Evolutionary conservation across 2,797 vertebrate genomes (phyloP), one percentile per base, ranked within the genome.

Genomic region (Anguilla megastoma): DNA sequence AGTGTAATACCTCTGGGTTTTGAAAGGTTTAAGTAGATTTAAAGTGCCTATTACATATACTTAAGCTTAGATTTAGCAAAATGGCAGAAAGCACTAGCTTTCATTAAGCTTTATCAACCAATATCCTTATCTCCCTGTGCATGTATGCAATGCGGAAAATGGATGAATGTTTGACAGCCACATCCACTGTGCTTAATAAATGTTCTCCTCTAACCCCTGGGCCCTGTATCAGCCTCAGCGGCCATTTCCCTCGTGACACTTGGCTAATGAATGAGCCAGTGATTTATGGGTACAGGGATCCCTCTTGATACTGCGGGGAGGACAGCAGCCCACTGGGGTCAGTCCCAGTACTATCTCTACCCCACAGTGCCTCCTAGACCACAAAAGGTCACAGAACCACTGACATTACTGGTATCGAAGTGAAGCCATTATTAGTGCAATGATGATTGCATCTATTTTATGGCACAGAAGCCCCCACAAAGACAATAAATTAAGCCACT

Each of bases 131-230:
- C 76, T 45, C 36, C 36, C 36, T 45, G 41, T 21, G 14, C 16
- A 93, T 85, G 91, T 93, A 94, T 96, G 96, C 94, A 95, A 96
- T 95, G 96, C 95, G 95, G 95, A 96, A 95, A 96, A 95, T 95
- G 93, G 92, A 90, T 91, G 92, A 89, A 91, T 95, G 94, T 50
- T 93, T 91, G 89, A 90, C 93, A 92, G 84, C 87, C 90, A 56
- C 87, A 92, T 80, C 87, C 90, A 16, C 87, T 85, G 82, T 86
- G 82, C 86, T 89, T 69, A 52, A 63, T 79, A 50, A 79, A 88
- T 54, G 52, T 87, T 88, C 87, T 90, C 85, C 76, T 85, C 76
- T 88, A 45, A 85, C 86, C 60, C 89, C 90, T 84, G n/a, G 27
- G 87, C 41, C 60, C 87, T 54, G 21, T 50, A 88, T 86, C 89